phyloP scores from a whole-genome alignment of 2,113 vertebrate genomes.

The Platycercus adscitus region DNA sequence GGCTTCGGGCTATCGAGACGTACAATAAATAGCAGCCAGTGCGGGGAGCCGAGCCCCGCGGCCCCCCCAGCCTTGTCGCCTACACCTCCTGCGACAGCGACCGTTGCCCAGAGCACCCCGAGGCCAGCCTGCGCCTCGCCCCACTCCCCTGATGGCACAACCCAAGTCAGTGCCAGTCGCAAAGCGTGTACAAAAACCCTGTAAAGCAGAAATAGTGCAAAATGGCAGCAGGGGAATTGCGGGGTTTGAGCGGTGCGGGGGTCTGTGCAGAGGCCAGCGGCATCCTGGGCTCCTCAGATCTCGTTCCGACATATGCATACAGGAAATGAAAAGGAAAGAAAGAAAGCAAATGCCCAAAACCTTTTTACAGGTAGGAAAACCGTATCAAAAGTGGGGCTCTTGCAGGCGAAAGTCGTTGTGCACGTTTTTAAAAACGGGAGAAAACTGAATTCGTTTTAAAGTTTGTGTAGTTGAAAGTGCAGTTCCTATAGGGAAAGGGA shows the following conservation, averaged over 20 bases:
- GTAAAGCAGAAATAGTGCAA: slow-evolving; percentile 57
- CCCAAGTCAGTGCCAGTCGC: background rate
- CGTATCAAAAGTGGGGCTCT: background rate
- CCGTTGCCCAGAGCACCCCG: background rate
- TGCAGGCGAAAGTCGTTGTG: background rate
- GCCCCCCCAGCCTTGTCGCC: background rate
- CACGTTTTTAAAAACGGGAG: background rate
- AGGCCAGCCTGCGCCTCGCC: background rate
- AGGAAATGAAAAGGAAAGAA: background rate
- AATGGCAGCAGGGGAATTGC: background rate
- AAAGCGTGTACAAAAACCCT: background rate
- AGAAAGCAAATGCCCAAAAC: background rate
- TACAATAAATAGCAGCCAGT: background rate
- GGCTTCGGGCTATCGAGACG: background rate
- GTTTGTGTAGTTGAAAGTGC: slow-evolving; percentile 46
- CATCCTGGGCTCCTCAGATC: background rate
- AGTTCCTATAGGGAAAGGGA: background rate
- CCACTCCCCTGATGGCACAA: background rate
- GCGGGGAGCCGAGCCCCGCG: background rate
- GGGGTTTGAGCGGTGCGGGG: background rate
- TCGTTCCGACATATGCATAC: background rate
- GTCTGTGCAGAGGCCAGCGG: background rate
- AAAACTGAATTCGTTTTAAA: slow-evolving; percentile 4
- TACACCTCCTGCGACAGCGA: background rate
- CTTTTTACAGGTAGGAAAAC: background rate